These are phyloP conservation scores for Salvelinus sp. DNA, from an alignment of 2,113 vertebrate genomes.

Conservation along the genomic window DNA sequence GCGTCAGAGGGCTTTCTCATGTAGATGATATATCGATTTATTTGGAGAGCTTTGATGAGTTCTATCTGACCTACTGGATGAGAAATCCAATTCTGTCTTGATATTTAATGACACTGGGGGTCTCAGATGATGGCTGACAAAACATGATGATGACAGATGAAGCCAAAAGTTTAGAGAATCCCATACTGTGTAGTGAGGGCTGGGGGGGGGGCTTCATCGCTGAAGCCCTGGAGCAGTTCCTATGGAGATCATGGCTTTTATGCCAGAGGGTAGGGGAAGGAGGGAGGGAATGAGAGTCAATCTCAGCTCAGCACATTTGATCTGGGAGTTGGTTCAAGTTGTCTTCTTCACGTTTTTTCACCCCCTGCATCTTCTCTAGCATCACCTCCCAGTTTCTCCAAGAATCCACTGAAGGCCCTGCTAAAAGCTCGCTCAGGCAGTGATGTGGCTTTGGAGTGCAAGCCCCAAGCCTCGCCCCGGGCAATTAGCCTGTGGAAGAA, in stretches of 20 bases:
- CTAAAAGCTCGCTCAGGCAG: conserved; percentile 87
- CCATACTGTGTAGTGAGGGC: conserved; percentile 3
- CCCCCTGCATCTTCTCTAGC: conserved; percentile 67
- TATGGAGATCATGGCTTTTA: background rate
- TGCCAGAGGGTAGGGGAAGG: background rate
- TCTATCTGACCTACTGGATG: conserved; percentile 46
- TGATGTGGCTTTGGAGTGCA: conserved; percentile 88
- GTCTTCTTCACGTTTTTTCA: conserved; percentile 19
- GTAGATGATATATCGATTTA: conserved; percentile 65
- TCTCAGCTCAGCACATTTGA: conserved; percentile 23
- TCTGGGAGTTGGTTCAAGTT: conserved; percentile 26
- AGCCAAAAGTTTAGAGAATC: background rate
- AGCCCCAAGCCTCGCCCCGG: conserved; percentile 87
- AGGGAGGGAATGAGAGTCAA: conserved; percentile 14
- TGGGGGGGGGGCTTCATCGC: background rate
- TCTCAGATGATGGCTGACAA: conserved; percentile 44
- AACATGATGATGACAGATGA: conserved; percentile 33
- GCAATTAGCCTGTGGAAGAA: conserved; percentile 89
- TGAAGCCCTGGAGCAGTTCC: background rate
- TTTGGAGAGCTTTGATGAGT: conserved; percentile 34
- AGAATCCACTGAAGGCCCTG: conserved; percentile 80
- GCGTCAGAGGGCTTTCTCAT: conserved; percentile 50
- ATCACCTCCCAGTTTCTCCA: conserved; percentile 89
- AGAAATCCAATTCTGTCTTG: conserved; percentile 50
- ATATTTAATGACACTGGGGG: conserved; percentile 44